Evolutionary conservation across 2,113 vertebrate genomes (phyloP), one percentile per base, ranked within the genome.

Genomic region (Pedetes capensis): DNA sequence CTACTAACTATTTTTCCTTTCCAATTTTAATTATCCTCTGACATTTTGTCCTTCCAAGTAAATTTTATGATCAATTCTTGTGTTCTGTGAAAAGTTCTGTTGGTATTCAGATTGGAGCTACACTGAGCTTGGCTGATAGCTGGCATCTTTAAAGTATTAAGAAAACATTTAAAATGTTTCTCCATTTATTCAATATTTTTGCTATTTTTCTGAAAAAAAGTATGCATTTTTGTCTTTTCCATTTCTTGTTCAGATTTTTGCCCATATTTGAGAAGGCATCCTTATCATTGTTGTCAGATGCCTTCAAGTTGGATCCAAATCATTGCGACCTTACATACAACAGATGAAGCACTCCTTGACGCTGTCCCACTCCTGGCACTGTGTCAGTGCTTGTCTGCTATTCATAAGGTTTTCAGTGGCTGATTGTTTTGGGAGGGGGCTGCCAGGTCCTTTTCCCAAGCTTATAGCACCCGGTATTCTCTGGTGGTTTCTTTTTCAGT

Each of bases 121-220:
- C 32, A n/a, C 64, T 87, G n/a, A 81, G 37, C 66, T 59, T 90
- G 47, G 6, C n/a, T 59, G 2, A 76, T n/a, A 44, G 34, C 10
- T 84, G 49, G 79, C 55, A n/a, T 64, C n/a, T 83, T 87, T 59
- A 72, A 89, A 71, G 78, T 89, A 87, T 12, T 72, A 49, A 94
- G 80, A 78, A 82, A 78, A 1, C 10, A 87, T 10, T 51, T 18
- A 1, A 8, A 55, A 0, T 64, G 5, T 75, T 76, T 87, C n/a
- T 29, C 16, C 14, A 44, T 78, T 51, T 92, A n/a, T 42, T 94
- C 51, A 27, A 69, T 84, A n/a, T 5, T 39, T 87, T 39, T 51
- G 20, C 20, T 82, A 0, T 76, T 34, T 92, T 75, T 92, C 29
- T 72, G n/a, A 55, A 64, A 83, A 71, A 51, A 39, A 47, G 42